Base-by-base conservation (phyloP, 2,113 vertebrate genomes). In the Phainopepla nitens region DNA sequence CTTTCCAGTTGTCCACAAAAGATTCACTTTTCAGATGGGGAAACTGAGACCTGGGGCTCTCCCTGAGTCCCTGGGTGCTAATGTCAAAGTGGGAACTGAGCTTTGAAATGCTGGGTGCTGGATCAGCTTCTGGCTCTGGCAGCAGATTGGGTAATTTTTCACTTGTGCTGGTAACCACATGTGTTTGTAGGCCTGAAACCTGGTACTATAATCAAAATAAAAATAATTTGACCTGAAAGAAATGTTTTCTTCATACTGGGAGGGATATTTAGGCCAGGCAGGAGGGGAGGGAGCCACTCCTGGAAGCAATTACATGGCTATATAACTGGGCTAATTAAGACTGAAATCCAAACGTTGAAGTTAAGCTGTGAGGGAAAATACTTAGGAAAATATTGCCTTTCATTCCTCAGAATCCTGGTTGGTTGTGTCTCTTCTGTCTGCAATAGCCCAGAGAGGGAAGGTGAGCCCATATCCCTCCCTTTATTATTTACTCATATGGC, bases 251-350 rank as follows among this genome's bases (percentile, higher is more conserved):
- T 95, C 89, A 58, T 94, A 92, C 66, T 39, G 13, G 42, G 62
- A 94, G 62, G 79, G 79, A 39, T 90, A 92, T 94, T 92, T 79
- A 69, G 86, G 90, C 90, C 94, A 83, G 50, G 90, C 85, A 90
- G 92, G 90, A 93, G 85, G 62, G 90, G 39, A 89, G 39, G 45
- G 90, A 88, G 71, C 82, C 0, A 0, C 68, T 94, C 90, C 94
- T 96, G 95, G 94, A 97, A 96, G 94, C 95, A 96, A 93, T 94
- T 96, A 96, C 82, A 73, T 62, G 88, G 85, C 79, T 61, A 77
- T 82, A 66, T 94, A 90, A 90, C 90, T 83, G 86, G 76, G 76
- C 88, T 96, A 94, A 94, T 95, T 90, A 95, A 90, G 85, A 90
- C 69, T 93, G 90, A 92, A 66, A 76, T 87, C 42, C 86, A 60